phyloP scores from a whole-genome alignment of 2,797 vertebrate genomes.

The Momotus momota region DNA sequence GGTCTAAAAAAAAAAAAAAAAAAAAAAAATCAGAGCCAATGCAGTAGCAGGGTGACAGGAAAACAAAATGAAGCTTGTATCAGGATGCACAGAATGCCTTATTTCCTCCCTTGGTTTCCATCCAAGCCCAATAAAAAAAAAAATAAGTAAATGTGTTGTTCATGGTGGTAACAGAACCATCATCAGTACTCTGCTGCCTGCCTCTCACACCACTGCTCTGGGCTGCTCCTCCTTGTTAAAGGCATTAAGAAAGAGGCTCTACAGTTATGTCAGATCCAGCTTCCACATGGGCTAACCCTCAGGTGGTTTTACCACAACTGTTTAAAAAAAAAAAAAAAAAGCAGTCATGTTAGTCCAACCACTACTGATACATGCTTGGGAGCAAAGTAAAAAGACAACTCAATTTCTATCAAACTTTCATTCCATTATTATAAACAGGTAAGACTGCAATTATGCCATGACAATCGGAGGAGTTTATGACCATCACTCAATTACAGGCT shows the following conservation, averaged over 20 bases:
- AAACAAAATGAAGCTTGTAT: not conserved
- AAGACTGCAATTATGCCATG: not conserved
- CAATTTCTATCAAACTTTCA: not conserved
- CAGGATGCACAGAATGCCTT: not conserved
- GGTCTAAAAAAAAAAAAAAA: too few relatives aligned
- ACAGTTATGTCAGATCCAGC: not conserved
- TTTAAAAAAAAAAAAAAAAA: not conserved
- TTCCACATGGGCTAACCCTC: not conserved
- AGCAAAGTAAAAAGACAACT: not conserved
- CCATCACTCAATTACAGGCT: not conserved
- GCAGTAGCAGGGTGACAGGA: not conserved
- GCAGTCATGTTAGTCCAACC: not conserved
- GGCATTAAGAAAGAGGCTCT: not conserved
- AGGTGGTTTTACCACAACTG: not conserved
- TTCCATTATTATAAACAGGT: not conserved
- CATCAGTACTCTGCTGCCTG: not conserved
- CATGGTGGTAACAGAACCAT: not conserved
- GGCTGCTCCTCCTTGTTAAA: not conserved
- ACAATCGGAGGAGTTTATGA: not conserved
- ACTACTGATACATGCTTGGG: not conserved
- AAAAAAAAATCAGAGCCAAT: not conserved
- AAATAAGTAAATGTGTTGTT: not conserved
- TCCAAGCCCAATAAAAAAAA: not conserved
- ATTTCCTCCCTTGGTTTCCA: not conserved
- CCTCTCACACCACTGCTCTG: not conserved